These are phyloP conservation scores for Tichodroma muraria DNA, from an alignment of 2,113 vertebrate species.

Conservation along the genomic window DNA sequence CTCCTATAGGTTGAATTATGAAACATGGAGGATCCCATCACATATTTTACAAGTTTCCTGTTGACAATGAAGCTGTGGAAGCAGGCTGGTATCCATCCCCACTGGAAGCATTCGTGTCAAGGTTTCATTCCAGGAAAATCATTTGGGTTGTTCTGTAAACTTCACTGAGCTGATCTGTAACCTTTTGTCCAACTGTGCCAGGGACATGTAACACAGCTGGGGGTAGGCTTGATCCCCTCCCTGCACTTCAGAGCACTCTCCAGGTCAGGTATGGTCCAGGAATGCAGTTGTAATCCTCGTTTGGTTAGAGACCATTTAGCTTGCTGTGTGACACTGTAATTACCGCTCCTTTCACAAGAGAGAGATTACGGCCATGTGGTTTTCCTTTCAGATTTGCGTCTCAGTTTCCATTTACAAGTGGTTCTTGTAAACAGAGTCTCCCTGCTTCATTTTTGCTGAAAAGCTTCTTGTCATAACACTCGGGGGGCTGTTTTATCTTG, in stretches of 20 bases:
- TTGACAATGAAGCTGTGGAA: not conserved
- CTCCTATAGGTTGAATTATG: not conserved
- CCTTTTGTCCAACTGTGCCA: not conserved
- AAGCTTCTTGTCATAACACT: conserved; percentile 61
- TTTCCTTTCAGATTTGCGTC: conserved; percentile 28
- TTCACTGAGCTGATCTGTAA: not conserved
- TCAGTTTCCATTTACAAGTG: conserved; percentile 39
- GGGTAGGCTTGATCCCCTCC: not conserved
- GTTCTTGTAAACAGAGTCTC: conserved; percentile 48
- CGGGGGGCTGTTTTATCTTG: conserved; percentile 2
- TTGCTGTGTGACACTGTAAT: not conserved
- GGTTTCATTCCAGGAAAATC: conserved; percentile 9
- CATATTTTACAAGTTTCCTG: not conserved
- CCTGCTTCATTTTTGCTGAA: conserved; percentile 42
- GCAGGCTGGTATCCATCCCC: not conserved
- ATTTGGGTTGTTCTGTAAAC: not conserved
- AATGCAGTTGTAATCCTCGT: not conserved
- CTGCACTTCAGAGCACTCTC: not conserved
- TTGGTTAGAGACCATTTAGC: conserved; percentile 25
- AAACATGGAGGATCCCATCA: not conserved
- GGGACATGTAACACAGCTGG: not conserved
- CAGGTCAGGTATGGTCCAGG: not conserved
- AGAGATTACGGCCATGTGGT: conserved; percentile 47
- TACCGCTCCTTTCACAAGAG: conserved; percentile 12
- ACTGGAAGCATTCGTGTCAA: not conserved